phyloP scores from a whole-genome alignment of 2,888 invertebrate species.

The Lasioglossum villosulum region DNA sequence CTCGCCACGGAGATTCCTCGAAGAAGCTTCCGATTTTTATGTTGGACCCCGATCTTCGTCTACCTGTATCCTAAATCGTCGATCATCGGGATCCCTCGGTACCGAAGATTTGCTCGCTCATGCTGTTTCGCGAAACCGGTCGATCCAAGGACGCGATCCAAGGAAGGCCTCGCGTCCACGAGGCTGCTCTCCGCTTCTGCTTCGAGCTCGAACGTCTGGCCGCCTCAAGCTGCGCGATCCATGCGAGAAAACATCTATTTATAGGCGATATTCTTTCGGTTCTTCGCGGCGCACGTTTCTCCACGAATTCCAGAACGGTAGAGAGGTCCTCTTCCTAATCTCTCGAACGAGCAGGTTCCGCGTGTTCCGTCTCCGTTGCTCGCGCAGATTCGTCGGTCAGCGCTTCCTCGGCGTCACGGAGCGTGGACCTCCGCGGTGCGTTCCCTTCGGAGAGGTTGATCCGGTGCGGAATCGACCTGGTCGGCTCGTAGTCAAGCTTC shows the following conservation, averaged over 20 bases:
- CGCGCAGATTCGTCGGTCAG: neutral
- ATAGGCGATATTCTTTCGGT: constrained; percentile 44
- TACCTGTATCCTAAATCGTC: constrained; percentile 43
- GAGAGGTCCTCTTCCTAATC: neutral
- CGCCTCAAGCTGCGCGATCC: constrained; percentile 54
- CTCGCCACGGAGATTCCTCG: neutral
- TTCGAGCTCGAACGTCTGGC: constrained; percentile 35
- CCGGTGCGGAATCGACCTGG: constrained; percentile 52
- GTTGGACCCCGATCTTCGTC: constrained; percentile 58
- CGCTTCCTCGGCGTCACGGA: neutral
- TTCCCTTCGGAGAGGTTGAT: constrained; percentile 32
- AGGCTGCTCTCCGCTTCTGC: constrained; percentile 1
- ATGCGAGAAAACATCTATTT: constrained; percentile 66
- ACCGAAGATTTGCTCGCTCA: neutral
- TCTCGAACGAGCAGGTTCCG: neutral
- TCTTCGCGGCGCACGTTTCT: constrained; percentile 38
- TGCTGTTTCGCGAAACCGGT: constrained; percentile 32
- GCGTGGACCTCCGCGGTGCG: constrained; percentile 1
- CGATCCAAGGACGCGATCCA: constrained; percentile 51
- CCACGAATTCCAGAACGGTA: constrained; percentile 56
- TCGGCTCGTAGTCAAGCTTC: constrained; percentile 54
- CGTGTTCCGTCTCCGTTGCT: neutral
- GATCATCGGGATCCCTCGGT: neutral
- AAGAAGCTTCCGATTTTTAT: neutral
- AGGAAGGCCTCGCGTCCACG: constrained; percentile 53